Conservation (phyloP, 2,797 vertebrate species). For the Malurus leucopterus region DNA sequence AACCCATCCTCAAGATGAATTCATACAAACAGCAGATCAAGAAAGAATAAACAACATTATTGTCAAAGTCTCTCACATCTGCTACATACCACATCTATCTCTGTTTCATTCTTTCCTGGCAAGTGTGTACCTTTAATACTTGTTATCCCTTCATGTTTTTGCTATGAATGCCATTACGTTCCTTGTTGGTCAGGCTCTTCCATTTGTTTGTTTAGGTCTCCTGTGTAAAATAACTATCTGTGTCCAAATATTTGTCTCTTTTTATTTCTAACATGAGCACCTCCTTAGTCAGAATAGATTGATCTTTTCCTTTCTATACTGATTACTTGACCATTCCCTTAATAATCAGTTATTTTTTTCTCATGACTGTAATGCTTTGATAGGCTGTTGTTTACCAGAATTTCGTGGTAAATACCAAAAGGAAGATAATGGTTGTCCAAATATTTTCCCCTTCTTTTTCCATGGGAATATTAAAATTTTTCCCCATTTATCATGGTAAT, state of each 20-base stretch:
- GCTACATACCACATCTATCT: background rate
- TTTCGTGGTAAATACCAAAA: background rate
- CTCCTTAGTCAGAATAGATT: background rate
- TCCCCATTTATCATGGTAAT: background rate
- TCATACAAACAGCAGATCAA: background rate
- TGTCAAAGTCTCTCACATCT: background rate
- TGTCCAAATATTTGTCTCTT: background rate
- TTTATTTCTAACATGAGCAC: background rate
- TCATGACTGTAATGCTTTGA: background rate
- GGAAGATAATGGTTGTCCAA: background rate
- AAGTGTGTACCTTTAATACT: background rate
- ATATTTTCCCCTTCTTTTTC: background rate
- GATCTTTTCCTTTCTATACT: background rate
- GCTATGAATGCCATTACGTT: background rate
- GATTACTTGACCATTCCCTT: background rate
- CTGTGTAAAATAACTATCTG: background rate
- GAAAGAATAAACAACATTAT: background rate
- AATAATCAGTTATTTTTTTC: background rate
- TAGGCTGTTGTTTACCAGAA: background rate
- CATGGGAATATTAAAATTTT: background rate
- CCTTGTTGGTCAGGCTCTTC: background rate
- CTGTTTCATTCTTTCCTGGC: background rate
- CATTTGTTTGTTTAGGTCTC: background rate
- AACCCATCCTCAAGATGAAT: background rate
- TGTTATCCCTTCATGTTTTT: background rate